Percentiles rank a stretch among this genome's conserved stretches.
Evolutionary conservation across 2,113 vertebrate genomes (phyloP).

Genomic region (Rhipidura dahli): DNA sequence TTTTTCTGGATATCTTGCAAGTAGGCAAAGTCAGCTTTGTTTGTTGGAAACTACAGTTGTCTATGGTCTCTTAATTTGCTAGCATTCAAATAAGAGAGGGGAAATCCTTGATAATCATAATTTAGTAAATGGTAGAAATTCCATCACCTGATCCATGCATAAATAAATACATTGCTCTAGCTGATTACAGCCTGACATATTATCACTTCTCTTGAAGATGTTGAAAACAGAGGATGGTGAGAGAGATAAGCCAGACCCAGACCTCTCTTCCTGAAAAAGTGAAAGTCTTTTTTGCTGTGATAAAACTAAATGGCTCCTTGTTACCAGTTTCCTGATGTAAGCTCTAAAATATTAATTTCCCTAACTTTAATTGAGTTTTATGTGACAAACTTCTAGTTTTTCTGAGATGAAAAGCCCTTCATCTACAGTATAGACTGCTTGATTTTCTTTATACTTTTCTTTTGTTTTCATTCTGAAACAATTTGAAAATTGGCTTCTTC

Average conservation of each 20-base stretch:
- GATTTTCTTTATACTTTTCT: background rate
- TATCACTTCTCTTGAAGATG: background rate
- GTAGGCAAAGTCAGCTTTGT: rapidly evolving
- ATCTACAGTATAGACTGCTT: background rate
- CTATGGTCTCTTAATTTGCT: background rate
- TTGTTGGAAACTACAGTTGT: background rate
- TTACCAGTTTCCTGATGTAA: background rate
- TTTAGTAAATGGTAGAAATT: background rate
- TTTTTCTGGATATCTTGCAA: background rate
- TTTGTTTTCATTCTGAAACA: background rate
- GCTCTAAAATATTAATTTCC: background rate
- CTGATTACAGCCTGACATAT: background rate
- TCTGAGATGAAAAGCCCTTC: background rate
- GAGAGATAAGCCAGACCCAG: background rate
- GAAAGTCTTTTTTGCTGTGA: background rate
- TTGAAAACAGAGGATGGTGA: background rate
- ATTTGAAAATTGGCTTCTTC: background rate
- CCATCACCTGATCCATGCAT: background rate
- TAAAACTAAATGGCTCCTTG: background rate
- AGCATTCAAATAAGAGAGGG: background rate
- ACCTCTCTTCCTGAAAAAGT: background rate
- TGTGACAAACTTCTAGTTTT: background rate
- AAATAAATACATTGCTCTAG: background rate
- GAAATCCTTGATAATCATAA: background rate
- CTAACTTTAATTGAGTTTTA: background rate